A percentile compares a stretch with the other conserved stretches of the same genome.
These are phyloP conservation scores for Cygnus atratus DNA, from an alignment of 2,113 vertebrate genomes.

Conservation along the genomic window DNA sequence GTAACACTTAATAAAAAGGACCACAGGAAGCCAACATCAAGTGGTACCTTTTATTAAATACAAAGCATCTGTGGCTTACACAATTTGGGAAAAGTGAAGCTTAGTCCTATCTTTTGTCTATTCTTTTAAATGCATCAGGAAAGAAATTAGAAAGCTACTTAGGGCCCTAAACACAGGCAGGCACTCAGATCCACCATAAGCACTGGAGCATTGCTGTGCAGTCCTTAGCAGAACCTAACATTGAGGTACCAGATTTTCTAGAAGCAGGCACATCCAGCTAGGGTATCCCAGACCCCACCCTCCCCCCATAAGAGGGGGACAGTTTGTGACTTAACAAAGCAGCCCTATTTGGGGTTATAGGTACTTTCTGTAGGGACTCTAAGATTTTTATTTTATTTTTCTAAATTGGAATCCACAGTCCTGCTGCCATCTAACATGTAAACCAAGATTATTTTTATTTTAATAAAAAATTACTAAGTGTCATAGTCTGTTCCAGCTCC, in stretches of 20 bases:
- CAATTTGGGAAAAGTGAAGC: background rate
- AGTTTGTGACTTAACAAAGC: background rate
- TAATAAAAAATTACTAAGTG: background rate
- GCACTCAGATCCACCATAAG: background rate
- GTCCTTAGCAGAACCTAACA: background rate
- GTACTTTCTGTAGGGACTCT: background rate
- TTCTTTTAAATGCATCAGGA: background rate
- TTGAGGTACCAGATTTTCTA: background rate
- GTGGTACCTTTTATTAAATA: slow-evolving; percentile 41
- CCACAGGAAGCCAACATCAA: slow-evolving; percentile 28
- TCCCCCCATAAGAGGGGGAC: background rate
- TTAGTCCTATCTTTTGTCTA: background rate
- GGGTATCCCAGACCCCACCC: background rate
- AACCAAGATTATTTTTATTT: background rate
- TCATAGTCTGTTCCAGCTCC: background rate
- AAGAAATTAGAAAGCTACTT: background rate
- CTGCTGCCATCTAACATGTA: background rate
- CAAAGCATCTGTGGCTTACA: background rate
- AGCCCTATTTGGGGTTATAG: background rate
- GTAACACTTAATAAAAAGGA: slow-evolving; percentile 61
- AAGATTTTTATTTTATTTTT: background rate
- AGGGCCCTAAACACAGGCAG: background rate
- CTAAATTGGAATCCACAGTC: background rate
- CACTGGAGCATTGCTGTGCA: background rate
- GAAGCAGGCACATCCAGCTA: background rate